Evolutionary conservation across 2,888 invertebrate species (phyloP).

Genomic region (Formica aserva): DNA sequence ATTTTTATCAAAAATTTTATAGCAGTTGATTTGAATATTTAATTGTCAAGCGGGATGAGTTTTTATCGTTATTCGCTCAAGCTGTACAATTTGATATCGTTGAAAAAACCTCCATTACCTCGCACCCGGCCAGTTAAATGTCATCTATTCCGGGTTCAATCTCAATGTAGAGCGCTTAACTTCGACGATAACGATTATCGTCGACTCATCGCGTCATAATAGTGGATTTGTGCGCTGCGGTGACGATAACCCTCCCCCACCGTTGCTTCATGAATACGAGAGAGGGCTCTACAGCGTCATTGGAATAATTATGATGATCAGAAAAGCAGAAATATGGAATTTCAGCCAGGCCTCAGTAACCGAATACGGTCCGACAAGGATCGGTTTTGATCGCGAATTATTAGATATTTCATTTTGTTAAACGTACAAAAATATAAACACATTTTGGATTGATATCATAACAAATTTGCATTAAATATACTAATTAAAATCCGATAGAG

Average conservation of each 20-base stretch:
- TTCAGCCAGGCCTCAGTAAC: constrained; percentile 7
- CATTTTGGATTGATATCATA: not conserved
- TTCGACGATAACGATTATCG: constrained; percentile 76
- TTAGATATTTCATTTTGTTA: constrained; percentile 16
- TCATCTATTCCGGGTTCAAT: constrained; percentile 62
- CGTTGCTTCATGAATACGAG: constrained; percentile 46
- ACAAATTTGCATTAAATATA: not conserved
- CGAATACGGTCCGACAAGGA: constrained; percentile 8
- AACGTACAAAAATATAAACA: not conserved
- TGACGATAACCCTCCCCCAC: constrained; percentile 63
- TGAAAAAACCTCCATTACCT: constrained; percentile 60
- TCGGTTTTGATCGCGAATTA: constrained; percentile 1
- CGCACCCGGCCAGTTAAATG: constrained; percentile 60
- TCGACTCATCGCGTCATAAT: constrained; percentile 75
- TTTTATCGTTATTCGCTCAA: constrained; percentile 54
- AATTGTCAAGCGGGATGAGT: constrained; percentile 49
- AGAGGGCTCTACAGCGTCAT: constrained; percentile 41
- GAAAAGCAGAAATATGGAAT: constrained; percentile 34
- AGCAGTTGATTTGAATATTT: constrained; percentile 23
- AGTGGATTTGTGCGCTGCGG: constrained; percentile 63
- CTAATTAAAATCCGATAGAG: constrained; percentile 4
- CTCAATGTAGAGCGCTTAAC: constrained; percentile 71
- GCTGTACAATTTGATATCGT: constrained; percentile 62
- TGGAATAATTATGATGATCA: constrained; percentile 59
- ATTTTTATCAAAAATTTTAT: not conserved